phyloP scores from a whole-genome alignment of 1,140 invertebrate genomes.

The Brachionus plicatilis region DNA sequence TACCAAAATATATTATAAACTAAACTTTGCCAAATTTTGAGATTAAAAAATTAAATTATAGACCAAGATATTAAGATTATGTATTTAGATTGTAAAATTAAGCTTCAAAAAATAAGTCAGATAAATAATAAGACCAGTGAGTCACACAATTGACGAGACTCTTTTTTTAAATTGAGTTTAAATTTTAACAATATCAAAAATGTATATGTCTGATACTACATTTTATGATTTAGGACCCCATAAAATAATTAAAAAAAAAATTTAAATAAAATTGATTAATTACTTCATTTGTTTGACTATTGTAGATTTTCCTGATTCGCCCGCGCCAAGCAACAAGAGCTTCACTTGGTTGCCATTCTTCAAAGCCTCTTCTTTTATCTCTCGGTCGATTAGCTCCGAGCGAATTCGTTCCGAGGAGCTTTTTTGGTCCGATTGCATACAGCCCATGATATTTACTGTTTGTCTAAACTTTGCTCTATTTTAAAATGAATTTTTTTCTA shows the following conservation, averaged over 20 bases:
- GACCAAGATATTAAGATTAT: no score
- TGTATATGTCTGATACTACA: no score
- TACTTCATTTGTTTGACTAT: slow-evolving; percentile 99
- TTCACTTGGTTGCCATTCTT: not conserved
- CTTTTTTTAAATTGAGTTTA: no score
- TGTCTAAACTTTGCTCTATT: not conserved
- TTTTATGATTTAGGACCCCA: no score
- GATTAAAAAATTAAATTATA: no score
- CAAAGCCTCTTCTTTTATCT: not conserved
- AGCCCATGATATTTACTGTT: not conserved
- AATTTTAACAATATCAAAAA: no score
- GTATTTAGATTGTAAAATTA: no score
- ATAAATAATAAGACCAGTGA: no score
- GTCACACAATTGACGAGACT: no score
- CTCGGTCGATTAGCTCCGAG: not conserved
- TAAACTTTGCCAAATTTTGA: no score
- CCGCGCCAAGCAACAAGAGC: slow-evolving; percentile 55
- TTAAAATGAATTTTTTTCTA: not conserved
- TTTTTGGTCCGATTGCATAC: not conserved
- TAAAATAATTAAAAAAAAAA: slow-evolving; percentile 54
- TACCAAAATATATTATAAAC: no score
- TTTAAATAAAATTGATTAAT: slow-evolving; percentile 85
- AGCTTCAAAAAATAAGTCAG: no score
- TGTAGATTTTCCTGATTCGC: slow-evolving; percentile 90
- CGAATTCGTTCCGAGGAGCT: not conserved